Evolutionary conservation across 2,888 invertebrate species (phyloP), one percentile per base, ranked within the genome.

Genomic region (Odontomyia ornata): DNA sequence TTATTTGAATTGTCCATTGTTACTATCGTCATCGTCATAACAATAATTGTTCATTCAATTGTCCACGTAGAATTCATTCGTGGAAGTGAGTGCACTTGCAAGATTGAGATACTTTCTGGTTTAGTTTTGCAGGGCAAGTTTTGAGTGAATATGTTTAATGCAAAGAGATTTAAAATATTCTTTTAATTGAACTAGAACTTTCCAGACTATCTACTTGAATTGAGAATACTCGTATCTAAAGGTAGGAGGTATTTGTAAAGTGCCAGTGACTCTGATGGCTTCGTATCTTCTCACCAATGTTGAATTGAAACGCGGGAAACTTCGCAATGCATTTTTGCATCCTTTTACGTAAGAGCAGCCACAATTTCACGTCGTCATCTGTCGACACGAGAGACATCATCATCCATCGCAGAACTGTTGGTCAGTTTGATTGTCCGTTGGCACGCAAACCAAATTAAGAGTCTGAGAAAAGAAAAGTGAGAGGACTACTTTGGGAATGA

Each of bases 391-490:
- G 52, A 18, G 52, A 18, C 52, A 52, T 43, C 30, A 30, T 64
- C 64, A 36, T 36, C 65, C 64, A 36, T 36, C 65, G 21, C n/a
- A n/a, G 36, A 27, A 65, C 15, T 9, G 65, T 15, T 27, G 65
- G 65, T 65, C 52, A 52, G n/a, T 52, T 72, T 72, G 52, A 72
- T 72, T 72, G 71, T 56, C 28, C 25, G 71, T n/a, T 56, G 11
- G 71, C 71, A 72, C 71, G 71, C 71, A 72, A 72, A 21, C 56
- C 28, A 30, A 72, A 72, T 72, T 72, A 72, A 56, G 28, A 18
- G 69, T 1, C 71, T 72, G 71, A 18, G 28, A 56, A 71, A 72
- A 28, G 71, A 72, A 72, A 72, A 72, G 71, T 72, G 56, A 72
- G 71, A 72, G 71, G 71, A 72, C 36, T 36, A 65, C 36, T 21